phyloP scores from a whole-genome alignment of 2,797 vertebrate species.

The Sebastiscus tertius region DNA sequence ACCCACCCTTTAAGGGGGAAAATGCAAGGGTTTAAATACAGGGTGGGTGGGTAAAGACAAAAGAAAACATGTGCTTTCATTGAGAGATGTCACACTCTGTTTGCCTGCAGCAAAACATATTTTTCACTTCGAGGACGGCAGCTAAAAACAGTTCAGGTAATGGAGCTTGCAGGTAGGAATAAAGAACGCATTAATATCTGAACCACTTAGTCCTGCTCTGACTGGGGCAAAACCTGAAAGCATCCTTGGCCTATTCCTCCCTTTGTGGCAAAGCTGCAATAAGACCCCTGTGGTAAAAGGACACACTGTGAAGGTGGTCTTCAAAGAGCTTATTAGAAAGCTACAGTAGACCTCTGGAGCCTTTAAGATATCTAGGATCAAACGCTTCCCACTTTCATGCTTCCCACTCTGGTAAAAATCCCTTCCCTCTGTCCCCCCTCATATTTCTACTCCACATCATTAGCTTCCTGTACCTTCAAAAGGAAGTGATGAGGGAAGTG shows the following conservation, averaged over 20 bases:
- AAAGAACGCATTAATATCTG: conserved; percentile 25
- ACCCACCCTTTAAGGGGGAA: no score
- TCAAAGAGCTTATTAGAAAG: conserved; percentile 75
- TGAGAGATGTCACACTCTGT: neutral
- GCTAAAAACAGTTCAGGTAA: neutral
- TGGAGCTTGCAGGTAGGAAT: conserved; percentile 16
- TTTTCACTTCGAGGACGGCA: neutral
- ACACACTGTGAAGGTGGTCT: conserved; percentile 68
- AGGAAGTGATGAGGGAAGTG: conserved; percentile 44
- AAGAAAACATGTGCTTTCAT: neutral
- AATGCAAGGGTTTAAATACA: neutral
- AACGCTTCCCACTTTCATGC: conserved; percentile 63
- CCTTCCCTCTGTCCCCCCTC: neutral
- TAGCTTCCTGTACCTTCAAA: conserved; percentile 68
- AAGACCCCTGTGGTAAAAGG: conserved; percentile 52
- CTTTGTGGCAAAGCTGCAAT: conserved; percentile 56
- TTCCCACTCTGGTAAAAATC: conserved; percentile 46
- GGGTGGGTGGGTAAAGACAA: neutral
- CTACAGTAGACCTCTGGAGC: conserved; percentile 69
- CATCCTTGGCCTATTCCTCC: neutral
- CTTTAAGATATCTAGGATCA: conserved; percentile 78
- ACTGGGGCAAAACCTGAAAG: conserved; percentile 30
- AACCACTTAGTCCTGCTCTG: conserved; percentile 36
- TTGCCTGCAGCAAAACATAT: neutral
- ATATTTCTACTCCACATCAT: conserved; percentile 62